Base-by-base conservation (phyloP, 2,113 vertebrate species). In the Notothenia rossii region DNA sequence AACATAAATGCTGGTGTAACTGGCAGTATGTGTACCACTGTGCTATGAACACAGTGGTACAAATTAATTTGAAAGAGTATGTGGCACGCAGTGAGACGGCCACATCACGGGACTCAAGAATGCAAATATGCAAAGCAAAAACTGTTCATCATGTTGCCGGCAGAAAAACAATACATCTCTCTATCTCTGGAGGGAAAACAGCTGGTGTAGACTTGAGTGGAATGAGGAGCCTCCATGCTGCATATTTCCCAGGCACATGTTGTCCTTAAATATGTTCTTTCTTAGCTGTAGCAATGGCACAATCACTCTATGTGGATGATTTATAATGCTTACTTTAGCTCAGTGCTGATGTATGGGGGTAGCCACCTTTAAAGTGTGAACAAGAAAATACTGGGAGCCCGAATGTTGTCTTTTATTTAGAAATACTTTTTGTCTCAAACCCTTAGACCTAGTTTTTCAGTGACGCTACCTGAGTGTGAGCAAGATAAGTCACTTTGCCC, bases 141-240 rank as follows among this genome's bases (percentile, higher is more conserved):
- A 77, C 59, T 25, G 46, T 69, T 50, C 40, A 76, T 56, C 51
- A 72, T 62, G 62, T 60, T 11, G 29, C 53, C 61, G 54, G 45
- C 45, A 77, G 72, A 54, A 43, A 50, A 76, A 72, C 72, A 56
- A 73, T 55, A 53, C 72, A 60, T 82, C 59, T 15, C 4, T 78
- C 29, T 14, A 51, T 61, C 36, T 69, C 20, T 22, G 36, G 33
- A 29, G 29, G 43, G 25, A 50, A 72, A 68, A 73, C 81, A 66
- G 68, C 64, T 77, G 60, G 51, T 81, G 69, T 4, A 72, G 80
- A 56, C 46, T 18, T 18, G 36, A 72, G 25, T 58, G 82, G 66
- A 78, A 75, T 81, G 74, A 66, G 46, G 69, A 45, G 56, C 53
- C 62, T 75, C 40, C 67, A 45, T 22, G 11, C 72, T 58, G 69